Evolutionary conservation across 2,113 vertebrate genomes (phyloP).

Genomic region (Heterotilapia buettikoferi): DNA sequence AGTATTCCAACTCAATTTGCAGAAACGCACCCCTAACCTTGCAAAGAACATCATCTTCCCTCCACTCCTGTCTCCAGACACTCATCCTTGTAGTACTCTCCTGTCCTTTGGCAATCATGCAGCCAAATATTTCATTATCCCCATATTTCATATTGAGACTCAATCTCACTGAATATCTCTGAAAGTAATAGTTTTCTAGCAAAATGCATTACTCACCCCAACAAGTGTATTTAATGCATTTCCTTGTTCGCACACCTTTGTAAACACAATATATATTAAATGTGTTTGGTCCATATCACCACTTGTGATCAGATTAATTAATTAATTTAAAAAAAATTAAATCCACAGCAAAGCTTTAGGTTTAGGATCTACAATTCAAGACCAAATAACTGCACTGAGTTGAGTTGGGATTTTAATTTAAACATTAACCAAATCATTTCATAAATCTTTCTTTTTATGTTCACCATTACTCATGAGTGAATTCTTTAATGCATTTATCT

Average conservation of each 20-base stretch:
- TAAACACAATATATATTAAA: neutral
- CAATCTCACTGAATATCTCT: neutral
- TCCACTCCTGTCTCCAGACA: neutral
- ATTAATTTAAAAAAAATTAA: fast-evolving
- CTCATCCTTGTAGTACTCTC: neutral
- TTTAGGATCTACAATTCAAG: neutral
- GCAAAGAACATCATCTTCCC: neutral
- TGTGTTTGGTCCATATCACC: neutral
- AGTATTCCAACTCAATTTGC: neutral
- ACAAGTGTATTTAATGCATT: neutral
- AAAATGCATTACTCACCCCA: neutral
- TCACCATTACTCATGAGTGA: neutral
- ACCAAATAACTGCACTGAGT: neutral
- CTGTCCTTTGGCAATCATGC: neutral
- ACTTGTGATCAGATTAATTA: neutral
- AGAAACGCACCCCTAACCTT: neutral
- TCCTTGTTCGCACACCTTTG: neutral
- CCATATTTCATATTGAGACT: neutral
- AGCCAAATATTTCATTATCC: neutral
- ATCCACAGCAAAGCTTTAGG: neutral
- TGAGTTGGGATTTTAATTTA: neutral
- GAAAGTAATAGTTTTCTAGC: neutral
- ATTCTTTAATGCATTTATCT: neutral
- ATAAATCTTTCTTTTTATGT: neutral
- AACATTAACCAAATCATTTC: neutral